A percentile compares a stretch with the other conserved stretches of the same genome.
These are phyloP conservation scores for Cladopsammia gracilis DNA, from an alignment of 64 coral and sea anemone species.

Conservation along the genomic window DNA sequence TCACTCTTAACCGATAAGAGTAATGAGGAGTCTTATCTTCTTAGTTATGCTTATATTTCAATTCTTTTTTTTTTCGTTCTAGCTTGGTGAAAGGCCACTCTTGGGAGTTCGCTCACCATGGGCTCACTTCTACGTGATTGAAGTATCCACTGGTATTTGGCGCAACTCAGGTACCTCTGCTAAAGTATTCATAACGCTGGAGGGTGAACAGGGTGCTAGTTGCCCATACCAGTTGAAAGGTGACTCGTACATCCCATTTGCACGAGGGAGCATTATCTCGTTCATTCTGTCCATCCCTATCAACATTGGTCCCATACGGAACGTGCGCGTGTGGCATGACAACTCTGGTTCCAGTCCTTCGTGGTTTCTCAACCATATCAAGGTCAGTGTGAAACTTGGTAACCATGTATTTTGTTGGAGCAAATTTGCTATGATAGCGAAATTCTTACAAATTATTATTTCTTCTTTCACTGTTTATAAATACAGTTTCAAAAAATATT, in stretches of 20 bases:
- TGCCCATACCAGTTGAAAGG: conserved; percentile 15
- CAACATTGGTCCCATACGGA: conserved; percentile 21
- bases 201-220: conserved; percentile 16
- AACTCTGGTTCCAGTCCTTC: conserved; percentile 60
- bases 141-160: conserved; percentile 62
- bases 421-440: no score
- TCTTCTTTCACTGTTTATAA: no score
- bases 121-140: conserved; percentile 34
- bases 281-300: conserved; percentile 28
- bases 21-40: not conserved
- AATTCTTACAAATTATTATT: no score
- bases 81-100: conserved; percentile 57
- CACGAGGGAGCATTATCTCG: conserved; percentile 31
- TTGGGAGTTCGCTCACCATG: conserved; percentile 13
- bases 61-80: not conserved
- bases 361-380: conserved; percentile 54
- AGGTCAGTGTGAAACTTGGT: not conserved
- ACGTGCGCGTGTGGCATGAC: conserved; percentile 67
- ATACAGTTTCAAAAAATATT: no score
- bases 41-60: not conserved
- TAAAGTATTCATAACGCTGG: conserved; percentile 33
- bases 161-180: conserved; percentile 58
- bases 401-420: no score
- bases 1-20: no score
- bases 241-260: conserved; percentile 44